These are phyloP conservation scores for Tinamus major DNA, from an alignment of 2,797 vertebrate genomes.

Conservation along the genomic window DNA sequence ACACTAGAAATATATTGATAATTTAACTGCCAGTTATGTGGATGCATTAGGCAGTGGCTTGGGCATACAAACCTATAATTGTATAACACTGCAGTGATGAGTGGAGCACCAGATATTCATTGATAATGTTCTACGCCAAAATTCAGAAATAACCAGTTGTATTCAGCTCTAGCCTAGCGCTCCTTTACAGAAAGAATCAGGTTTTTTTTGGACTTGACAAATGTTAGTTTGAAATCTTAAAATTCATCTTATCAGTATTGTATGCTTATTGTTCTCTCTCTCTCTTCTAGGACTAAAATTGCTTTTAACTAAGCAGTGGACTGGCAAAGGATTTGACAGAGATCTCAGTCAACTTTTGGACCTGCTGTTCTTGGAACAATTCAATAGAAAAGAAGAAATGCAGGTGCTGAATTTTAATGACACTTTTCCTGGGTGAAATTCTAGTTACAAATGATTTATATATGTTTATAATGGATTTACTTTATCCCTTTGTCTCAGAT, in stretches of 20 bases:
- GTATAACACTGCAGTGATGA: not conserved
- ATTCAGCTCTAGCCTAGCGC: not conserved
- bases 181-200: not conserved
- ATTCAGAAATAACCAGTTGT: not conserved
- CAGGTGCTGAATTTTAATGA: constrained; percentile 76
- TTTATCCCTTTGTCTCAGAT: not conserved
- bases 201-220: not conserved
- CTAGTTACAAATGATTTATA: not conserved
- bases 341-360: constrained; percentile 85
- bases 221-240: not conserved
- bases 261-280: not conserved
- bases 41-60: not conserved
- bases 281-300: constrained; percentile 81
- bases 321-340: constrained; percentile 87
- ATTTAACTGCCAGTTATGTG: not conserved
- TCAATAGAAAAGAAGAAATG: constrained; percentile 64
- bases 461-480: not conserved
- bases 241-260: not conserved
- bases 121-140: not conserved
- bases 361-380: constrained; percentile 76
- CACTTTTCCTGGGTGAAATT: not conserved
- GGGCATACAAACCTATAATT: not conserved
- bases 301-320: constrained; percentile 88
- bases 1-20: not conserved
- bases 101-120: not conserved